Evolutionary conservation across 2,113 vertebrate genomes (phyloP), one percentile per base, ranked within the genome.

Genomic region (Stigmatopora nigra): DNA sequence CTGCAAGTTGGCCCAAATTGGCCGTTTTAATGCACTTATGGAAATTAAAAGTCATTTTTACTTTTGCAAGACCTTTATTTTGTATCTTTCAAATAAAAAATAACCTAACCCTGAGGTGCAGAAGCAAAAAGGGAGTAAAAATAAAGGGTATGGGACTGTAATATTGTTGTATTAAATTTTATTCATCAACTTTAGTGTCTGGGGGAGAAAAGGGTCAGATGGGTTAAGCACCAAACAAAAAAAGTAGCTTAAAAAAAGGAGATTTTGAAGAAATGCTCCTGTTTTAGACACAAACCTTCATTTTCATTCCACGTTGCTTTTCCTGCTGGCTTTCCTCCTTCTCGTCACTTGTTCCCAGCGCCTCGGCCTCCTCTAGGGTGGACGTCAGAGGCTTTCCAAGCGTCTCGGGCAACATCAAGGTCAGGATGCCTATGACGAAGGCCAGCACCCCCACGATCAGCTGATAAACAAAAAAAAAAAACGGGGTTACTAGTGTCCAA

Each of bases 371-470:
- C 75, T 87, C 85, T 88, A 95, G 86, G 7, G 94, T 95, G 68
- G 86, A 92, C 67, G 88, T 89, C 72, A 98, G 71, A 17, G 93
- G 93, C 77, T 85, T 88, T 70, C 93, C 91, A 14, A 92, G 86
- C 15, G 94, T 98, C 88, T 98, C 95, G 0, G 94, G 95, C 69
- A 97, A 90, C 75, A 89, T 73, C 69, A 94, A 31, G 0, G 93
- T 91, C 78, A 97, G 83, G 53, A 94, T 51, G 75, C 93, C 94
- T 45, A 93, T 90, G 61, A 93, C 53, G 47, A 96, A 92, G 22
- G 94, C 89, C 86, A 96, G 87, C 73, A 93, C 86, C 71, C 93
- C 94, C 71, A 96, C 91, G 25, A 94, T 89, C 62, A 96, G 70
- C 95, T 98, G 68, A 57, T 22, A 1, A 44, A 41, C 60, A 19